Evolutionary conservation across 2,797 vertebrate genomes (phyloP).

Genomic region (Pogoniulus pusillus): DNA sequence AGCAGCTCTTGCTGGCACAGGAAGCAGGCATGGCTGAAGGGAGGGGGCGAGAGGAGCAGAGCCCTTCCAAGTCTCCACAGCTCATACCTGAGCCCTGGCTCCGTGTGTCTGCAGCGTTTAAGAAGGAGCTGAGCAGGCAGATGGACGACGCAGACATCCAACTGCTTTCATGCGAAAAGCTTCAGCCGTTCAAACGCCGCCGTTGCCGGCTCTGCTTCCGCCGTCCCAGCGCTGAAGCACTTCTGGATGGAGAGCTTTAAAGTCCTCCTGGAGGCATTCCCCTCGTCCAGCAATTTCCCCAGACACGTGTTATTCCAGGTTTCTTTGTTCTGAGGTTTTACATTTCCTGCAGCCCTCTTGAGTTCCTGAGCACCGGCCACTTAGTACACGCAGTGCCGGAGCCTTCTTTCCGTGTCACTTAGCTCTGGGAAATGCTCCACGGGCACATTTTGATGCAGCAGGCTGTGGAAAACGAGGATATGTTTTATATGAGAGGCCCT

Average conservation of each 20-base stretch:
- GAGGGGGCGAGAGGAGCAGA: neutral
- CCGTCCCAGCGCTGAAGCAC: neutral
- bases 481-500: neutral
- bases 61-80: neutral
- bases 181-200: neutral
- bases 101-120: neutral
- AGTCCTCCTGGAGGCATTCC: neutral
- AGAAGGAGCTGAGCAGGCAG: neutral
- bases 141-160: neutral
- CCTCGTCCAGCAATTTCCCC: neutral
- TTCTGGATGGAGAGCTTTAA: neutral
- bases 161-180: neutral
- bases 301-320: neutral
- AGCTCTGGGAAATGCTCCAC: neutral
- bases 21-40: neutral
- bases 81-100: neutral
- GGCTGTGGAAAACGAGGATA: neutral
- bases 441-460: neutral
- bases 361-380: neutral
- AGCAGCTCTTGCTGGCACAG: neutral
- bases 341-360: neutral
- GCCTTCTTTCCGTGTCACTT: neutral
- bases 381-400: neutral
- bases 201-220: neutral
- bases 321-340: conserved; percentile 22